Evolutionary conservation across 2,113 vertebrate species (phyloP).

Genomic region (Stigmatopora argus): DNA sequence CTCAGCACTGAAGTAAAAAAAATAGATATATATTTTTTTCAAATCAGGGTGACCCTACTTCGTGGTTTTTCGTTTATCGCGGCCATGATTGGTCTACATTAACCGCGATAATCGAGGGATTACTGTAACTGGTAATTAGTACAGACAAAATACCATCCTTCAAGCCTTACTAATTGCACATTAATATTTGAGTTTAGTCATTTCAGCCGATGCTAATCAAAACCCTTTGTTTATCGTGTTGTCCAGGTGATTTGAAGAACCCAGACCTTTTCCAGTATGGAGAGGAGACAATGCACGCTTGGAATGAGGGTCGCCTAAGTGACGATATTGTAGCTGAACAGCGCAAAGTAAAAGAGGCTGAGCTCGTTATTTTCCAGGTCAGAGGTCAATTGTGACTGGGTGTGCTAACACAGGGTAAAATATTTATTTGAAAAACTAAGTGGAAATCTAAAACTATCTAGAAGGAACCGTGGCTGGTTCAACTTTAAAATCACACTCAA

Average conservation of each 20-base stretch:
- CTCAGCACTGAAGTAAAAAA: too few relatives aligned
- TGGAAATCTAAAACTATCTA: background rate
- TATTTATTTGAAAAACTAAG: background rate
- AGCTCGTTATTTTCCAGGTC: slow-evolving; percentile 84
- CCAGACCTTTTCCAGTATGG: slow-evolving; percentile 67
- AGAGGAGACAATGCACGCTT: slow-evolving; percentile 61
- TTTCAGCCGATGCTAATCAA: background rate
- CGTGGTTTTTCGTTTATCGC: too few relatives aligned
- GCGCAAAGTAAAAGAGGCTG: slow-evolving; percentile 72
- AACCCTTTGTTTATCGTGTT: background rate
- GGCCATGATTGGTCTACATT: too few relatives aligned
- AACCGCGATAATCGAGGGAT: too few relatives aligned
- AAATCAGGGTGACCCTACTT: too few relatives aligned
- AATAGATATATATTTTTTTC: too few relatives aligned
- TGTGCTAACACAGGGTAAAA: background rate
- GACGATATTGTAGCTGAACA: slow-evolving; percentile 75
- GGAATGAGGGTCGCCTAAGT: slow-evolving; percentile 70
- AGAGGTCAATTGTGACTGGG: background rate
- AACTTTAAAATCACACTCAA: too few relatives aligned
- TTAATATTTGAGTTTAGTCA: background rate
- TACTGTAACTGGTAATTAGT: too few relatives aligned
- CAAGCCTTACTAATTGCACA: background rate
- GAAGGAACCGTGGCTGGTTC: background rate
- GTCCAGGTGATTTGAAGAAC: slow-evolving; percentile 66
- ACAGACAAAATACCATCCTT: too few relatives aligned